Evolutionary conservation across 2,113 vertebrate species (phyloP).

Genomic region (Ursus arctos): DNA sequence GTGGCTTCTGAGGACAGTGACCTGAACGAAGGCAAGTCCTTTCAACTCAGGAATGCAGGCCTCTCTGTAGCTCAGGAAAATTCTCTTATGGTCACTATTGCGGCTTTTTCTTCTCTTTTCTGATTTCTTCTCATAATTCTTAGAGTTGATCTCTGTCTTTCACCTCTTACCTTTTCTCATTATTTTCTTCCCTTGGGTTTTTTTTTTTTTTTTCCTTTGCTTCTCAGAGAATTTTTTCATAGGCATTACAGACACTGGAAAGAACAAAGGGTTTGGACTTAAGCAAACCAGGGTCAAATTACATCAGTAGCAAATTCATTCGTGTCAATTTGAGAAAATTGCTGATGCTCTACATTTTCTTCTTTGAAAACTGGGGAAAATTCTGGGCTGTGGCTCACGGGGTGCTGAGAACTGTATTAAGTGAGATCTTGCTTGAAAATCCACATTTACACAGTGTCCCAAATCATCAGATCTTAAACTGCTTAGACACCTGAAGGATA

Average conservation of each 20-base stretch:
- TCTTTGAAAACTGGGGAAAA: not conserved
- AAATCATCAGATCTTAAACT: not conserved
- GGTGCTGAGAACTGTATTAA: not conserved
- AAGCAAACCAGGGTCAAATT: not conserved
- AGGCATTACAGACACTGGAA: not conserved
- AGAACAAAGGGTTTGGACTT: not conserved
- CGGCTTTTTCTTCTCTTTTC: not conserved
- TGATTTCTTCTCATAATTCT: not conserved
- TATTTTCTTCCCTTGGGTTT: not conserved
- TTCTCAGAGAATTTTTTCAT: not conserved
- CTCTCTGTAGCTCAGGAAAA: not conserved
- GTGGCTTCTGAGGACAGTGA: too few species aligned
- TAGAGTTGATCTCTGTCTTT: not conserved
- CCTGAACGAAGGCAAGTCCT: not conserved
- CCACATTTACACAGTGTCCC: not conserved
- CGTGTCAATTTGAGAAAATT: not conserved
- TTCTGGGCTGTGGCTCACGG: not conserved
- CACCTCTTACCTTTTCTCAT: not conserved
- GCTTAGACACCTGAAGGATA: not conserved
- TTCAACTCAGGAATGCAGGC: not conserved
- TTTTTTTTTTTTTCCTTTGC: not conserved
- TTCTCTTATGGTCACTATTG: not conserved
- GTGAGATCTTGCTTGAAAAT: conserved; percentile 12
- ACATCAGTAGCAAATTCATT: not conserved
- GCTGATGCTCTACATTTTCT: not conserved